Base-by-base conservation (phyloP, 2,888 invertebrate species). In the Cerastis leucographa region DNA sequence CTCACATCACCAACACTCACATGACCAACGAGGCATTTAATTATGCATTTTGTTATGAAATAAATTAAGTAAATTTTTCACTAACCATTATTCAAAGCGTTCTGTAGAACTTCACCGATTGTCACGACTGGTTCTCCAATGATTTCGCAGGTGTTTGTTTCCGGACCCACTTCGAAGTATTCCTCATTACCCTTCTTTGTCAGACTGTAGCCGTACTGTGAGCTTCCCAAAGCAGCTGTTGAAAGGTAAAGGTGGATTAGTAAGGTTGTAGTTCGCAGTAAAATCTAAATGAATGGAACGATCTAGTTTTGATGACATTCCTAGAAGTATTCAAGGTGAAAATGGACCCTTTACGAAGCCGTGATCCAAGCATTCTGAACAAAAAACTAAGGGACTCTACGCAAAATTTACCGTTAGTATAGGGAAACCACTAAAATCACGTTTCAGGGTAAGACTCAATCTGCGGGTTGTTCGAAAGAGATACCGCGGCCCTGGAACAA, bases 111-210 rank as follows among this genome's bases (percentile, higher is more conserved):
- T 0, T 88, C 76, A 62, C 80, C 85, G n/a, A 93, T 64, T 0
- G 86, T 84, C 1, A 93, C 85, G 14, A 85, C 89, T 2, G 94
- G 93, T 14, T 90, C 91, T 4, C 86, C 89, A 61, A 92, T 73
- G 17, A 91, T 85, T 77, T 93, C 91, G 80, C 95, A 95, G 9
- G 91, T 87, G 61, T 93, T 92, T 22, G 88, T 93, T 86, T 95
- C 96, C 0, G 94, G 93, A 1, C 95, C 95, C 3, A 95, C 93
- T 72, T 92, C 92, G 68, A 93, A 96, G 77, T 93, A 92, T 56
- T 93, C 91, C 3, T 92, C 85, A 2, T 92, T 93, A 61, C 90
- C 88, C 22, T 90, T 90, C 61, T 93, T 70, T 35, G 83, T 89
- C 29, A 95, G 87, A 72, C 89, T 90, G 80, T 96, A 96, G 54